These are phyloP conservation scores for Calephelis perditalis DNA, from an alignment of 2,888 invertebrate genomes.

Conservation along the genomic window DNA sequence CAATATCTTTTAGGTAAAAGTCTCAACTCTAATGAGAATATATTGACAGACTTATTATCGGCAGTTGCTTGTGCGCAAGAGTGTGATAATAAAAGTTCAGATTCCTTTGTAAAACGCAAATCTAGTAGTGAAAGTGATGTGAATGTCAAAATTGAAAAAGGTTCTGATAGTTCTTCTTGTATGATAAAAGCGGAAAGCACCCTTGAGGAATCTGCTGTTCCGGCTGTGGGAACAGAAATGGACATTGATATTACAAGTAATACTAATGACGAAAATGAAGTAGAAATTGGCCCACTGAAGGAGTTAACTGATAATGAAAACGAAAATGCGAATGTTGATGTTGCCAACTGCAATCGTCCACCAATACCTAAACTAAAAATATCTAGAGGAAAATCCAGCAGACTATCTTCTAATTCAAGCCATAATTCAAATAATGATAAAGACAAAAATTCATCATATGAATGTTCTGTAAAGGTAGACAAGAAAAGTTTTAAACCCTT, in stretches of 20 bases:
- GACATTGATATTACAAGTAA: conserved; percentile 67
- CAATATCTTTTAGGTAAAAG: conserved; percentile 81
- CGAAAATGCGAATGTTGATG: conserved; percentile 39
- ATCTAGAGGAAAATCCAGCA: conserved; percentile 56
- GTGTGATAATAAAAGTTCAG: conserved; percentile 74
- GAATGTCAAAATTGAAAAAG: conserved; percentile 53
- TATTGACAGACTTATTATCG: conserved; percentile 79
- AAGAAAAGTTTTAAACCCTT: conserved; percentile 59
- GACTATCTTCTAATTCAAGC: conserved; percentile 48
- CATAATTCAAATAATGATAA: conserved; percentile 61
- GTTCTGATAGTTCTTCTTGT: conserved; percentile 40
- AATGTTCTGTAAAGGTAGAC: conserved; percentile 64
- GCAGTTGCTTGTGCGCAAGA: conserved; percentile 80
- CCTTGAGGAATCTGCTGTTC: conserved; percentile 70
- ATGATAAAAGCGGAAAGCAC: conserved; percentile 74
- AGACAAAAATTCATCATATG: conserved; percentile 65
- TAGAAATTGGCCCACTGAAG: conserved; percentile 71
- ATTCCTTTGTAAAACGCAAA: conserved; percentile 66
- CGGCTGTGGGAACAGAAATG: conserved; percentile 73
- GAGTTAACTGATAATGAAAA: conserved; percentile 61
- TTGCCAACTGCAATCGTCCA: conserved; percentile 46
- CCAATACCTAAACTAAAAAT: conserved; percentile 74
- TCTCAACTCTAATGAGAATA: conserved; percentile 70
- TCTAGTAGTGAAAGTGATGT: conserved; percentile 51
- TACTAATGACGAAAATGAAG: conserved; percentile 62